Base-by-base conservation (phyloP, 2,888 invertebrate genomes). In the Steromphala cineraria region DNA sequence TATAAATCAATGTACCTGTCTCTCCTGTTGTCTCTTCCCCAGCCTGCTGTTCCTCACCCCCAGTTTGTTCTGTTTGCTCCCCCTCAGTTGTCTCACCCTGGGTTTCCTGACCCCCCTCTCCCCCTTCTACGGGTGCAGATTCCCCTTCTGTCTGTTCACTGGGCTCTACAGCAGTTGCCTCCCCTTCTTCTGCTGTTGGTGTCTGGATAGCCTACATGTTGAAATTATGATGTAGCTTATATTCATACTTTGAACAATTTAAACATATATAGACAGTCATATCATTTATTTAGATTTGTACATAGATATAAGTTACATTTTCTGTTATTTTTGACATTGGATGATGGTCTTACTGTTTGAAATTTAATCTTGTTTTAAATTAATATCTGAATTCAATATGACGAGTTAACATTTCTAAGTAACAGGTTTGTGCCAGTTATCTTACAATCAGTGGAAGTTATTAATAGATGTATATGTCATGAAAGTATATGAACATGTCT, bases 1-100 rank as follows among this genome's bases (percentile, higher is more conserved):
- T 28, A 19, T 28, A 28, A 40, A 17, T 36, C 36, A 36, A 19
- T 10, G 21, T 24, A 76, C 21, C 76, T 53, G n/a, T 19, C 52
- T 40, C n/a, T 28, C 19, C n/a, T 24, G 40, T 31, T 24, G 76
- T 76, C 21, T 82, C 86, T 75, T 75, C 84, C 17, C 80, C 81
- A 21, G 52, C 71, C 31, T 75, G 31, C 82, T 28, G 36, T 75
- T 67, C 21, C 17, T 80, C 71, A 76, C 21, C 75, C 67, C 21
- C 52, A 53, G 24, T 56, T 67, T 71, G 28, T 24, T 77, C 53
- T 55, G 21, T 53, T 75, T 71, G 17, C 36, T 21, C 76, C 52
- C 67, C 79, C 31, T 67, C 83, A 67, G 55, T 28, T 21, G 78
- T 78, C 67, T 67, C 75, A 56, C 75, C 75, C 74, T 75, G 40